phyloP scores from a whole-genome alignment of 1,140 invertebrate genomes.

The Euura saliciscinereae region DNA sequence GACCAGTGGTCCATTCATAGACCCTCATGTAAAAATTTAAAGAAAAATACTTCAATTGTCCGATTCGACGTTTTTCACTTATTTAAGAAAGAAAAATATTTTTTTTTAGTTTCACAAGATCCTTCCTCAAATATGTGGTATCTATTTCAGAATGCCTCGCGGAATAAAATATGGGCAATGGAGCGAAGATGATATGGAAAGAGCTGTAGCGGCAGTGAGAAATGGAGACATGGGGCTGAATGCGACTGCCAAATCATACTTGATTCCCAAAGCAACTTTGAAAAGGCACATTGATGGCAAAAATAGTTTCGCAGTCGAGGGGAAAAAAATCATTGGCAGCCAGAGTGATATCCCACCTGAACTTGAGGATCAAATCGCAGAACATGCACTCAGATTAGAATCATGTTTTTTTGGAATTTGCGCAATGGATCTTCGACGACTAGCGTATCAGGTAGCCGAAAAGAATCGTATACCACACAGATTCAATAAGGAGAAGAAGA shows the following conservation, averaged over 20 bases:
- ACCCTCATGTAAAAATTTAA: background rate
- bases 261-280: constrained; percentile 21
- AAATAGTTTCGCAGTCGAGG: constrained; percentile 17
- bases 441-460: constrained; percentile 38
- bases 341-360: constrained; percentile 20
- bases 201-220: constrained; percentile 14
- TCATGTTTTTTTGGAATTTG: constrained; percentile 32
- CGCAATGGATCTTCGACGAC: constrained; percentile 27
- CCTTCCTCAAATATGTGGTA: background rate
- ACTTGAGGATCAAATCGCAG: constrained; percentile 23
- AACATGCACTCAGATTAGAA: constrained; percentile 18
- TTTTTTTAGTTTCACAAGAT: background rate
- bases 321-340: constrained; percentile 19
- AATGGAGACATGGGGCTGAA: constrained; percentile 22
- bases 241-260: constrained; percentile 16
- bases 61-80: background rate
- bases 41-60: background rate
- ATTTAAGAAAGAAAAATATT: background rate
- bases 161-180: background rate
- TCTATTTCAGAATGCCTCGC: background rate
- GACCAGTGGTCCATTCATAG: constrained; percentile 2
- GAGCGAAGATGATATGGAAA: constrained; percentile 6
- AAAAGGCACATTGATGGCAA: constrained; percentile 20
- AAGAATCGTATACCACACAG: constrained; percentile 30
- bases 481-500: constrained; percentile 41